Conservation (phyloP, 2,797 vertebrate genomes). For the Anguilla obscura region DNA sequence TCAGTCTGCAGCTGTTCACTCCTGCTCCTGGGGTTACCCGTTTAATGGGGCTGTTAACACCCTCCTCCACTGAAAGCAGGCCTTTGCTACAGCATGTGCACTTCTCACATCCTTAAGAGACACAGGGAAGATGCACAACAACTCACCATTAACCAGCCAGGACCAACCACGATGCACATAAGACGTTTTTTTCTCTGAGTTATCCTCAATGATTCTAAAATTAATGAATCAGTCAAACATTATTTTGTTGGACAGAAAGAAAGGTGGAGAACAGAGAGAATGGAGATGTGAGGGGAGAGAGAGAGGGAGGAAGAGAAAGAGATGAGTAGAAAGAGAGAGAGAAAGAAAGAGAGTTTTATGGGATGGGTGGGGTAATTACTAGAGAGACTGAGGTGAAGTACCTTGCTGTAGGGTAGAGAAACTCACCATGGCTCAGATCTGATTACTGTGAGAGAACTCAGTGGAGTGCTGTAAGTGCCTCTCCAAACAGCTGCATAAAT, state of each 20-base stretch:
- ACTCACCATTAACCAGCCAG: background rate
- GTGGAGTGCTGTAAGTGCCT: background rate
- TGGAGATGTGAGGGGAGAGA: too few relatives aligned
- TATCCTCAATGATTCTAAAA: background rate
- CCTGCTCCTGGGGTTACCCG: constrained; percentile 17
- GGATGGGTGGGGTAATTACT: background rate
- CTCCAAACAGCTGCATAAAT: background rate
- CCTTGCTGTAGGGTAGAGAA: background rate
- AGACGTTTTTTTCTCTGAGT: background rate
- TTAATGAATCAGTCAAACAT: background rate
- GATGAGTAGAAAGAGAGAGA: too few relatives aligned
- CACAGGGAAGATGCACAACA: background rate
- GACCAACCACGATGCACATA: background rate
- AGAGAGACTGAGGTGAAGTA: background rate
- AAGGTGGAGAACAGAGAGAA: too few relatives aligned
- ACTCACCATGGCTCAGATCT: background rate
- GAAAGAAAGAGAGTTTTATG: background rate
- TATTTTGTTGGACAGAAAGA: background rate
- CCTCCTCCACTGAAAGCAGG: constrained; percentile 18
- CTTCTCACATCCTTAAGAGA: background rate
- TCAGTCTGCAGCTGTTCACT: constrained; percentile 46
- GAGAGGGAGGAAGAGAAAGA: too few relatives aligned
- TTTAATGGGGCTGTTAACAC: constrained; percentile 39
- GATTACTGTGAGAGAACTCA: background rate
- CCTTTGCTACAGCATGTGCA: constrained; percentile 35